These are phyloP conservation scores for Aphelocoma californica DNA, from an alignment of 2,797 vertebrate genomes.

Conservation along the genomic window DNA sequence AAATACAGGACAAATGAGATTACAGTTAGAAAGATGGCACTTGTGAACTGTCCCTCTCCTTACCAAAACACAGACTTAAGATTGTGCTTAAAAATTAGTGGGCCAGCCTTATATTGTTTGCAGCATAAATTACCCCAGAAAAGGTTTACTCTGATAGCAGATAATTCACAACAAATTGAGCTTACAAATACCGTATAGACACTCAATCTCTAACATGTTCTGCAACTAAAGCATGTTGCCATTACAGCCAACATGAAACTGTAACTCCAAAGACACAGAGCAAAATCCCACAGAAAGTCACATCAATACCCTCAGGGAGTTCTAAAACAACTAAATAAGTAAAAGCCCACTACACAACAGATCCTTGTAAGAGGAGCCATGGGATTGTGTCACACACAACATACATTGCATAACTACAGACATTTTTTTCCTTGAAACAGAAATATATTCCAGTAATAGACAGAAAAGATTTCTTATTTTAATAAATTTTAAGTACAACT, in stretches of 20 bases:
- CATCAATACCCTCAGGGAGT: not conserved
- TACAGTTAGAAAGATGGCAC: not conserved
- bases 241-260: not conserved
- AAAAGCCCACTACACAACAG: not conserved
- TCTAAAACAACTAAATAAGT: not conserved
- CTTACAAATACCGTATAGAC: accelerated
- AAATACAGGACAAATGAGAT: not conserved
- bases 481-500: not conserved
- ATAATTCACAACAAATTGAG: not conserved
- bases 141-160: not conserved
- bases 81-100: not conserved
- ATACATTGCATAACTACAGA: not conserved
- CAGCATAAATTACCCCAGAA: not conserved
- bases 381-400: not conserved
- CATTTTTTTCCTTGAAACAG: not conserved
- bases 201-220: not conserved
- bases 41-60: not conserved
- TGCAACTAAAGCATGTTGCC: not conserved
- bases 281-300: not conserved
- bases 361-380: not conserved
- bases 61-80: not conserved
- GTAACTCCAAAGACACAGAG: not conserved
- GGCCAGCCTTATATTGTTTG: not conserved
- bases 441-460: not conserved
- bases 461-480: not conserved